These are phyloP conservation scores for Embiotoca jacksoni DNA, from an alignment of 2,113 vertebrate species.

Conservation along the genomic window DNA sequence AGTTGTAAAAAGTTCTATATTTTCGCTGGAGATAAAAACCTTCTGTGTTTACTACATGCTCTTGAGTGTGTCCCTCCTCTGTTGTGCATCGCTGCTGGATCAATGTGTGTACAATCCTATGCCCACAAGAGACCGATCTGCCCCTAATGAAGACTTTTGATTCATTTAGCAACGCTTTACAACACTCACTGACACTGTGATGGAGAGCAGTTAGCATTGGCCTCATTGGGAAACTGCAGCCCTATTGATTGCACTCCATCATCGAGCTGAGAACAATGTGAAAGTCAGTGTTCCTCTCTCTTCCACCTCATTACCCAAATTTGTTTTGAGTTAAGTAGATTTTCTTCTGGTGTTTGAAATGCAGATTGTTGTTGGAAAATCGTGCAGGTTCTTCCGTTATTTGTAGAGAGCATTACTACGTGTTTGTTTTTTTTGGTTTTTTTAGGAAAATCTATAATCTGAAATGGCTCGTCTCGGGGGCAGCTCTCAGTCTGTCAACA, in stretches of 20 bases:
- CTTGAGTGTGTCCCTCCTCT: conserved; percentile 1
- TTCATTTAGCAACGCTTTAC: conserved; percentile 62
- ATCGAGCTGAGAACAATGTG: conserved; percentile 41
- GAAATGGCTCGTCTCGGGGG: conserved; percentile 9
- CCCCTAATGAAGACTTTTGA: conserved; percentile 72
- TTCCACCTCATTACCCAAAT: conserved; percentile 69
- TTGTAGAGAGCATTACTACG: conserved; percentile 15
- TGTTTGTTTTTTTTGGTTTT: conserved; percentile 18
- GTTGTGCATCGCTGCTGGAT: conserved; percentile 51
- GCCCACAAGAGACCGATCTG: conserved; percentile 57
- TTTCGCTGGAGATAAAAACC: neutral
- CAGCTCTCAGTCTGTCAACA: conserved; percentile 34
- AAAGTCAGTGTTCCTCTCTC: conserved; percentile 29
- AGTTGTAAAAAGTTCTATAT: neutral
- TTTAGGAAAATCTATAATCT: conserved; percentile 10
- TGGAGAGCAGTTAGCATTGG: conserved; percentile 46
- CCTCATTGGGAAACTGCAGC: conserved; percentile 48
- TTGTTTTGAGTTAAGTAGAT: conserved; percentile 58
- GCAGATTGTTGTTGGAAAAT: conserved; percentile 23
- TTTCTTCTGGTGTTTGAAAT: conserved; percentile 40
- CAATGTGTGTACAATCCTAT: conserved; percentile 49
- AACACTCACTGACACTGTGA: conserved; percentile 35
- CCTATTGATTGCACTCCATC: conserved; percentile 67
- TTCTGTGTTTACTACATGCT: neutral
- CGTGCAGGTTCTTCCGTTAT: neutral